Percentiles rank a stretch among this genome's conserved stretches.
phyloP scores from a whole-genome alignment of 2,888 invertebrate species.

The Elysia crispata region DNA sequence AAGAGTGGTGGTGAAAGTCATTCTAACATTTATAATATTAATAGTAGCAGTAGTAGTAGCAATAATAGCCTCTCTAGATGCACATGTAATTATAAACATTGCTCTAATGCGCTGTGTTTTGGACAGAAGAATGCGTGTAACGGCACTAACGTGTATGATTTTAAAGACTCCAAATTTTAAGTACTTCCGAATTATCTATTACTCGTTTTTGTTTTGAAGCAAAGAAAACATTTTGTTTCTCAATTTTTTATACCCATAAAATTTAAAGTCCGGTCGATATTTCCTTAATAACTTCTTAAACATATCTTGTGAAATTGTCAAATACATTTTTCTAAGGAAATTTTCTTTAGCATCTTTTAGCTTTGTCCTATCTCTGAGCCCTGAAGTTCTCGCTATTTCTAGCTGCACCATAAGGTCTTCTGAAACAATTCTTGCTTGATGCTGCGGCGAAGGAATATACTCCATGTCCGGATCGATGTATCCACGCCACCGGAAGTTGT shows the following conservation, averaged over 20 bases:
- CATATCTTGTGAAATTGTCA: slow-evolving; percentile 5
- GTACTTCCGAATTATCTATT: no score
- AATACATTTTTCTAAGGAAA: slow-evolving; percentile 7
- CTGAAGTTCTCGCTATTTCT: slow-evolving; percentile 27
- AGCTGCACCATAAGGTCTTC: slow-evolving; percentile 28
- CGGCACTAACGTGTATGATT: no score
- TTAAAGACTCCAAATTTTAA: no score
- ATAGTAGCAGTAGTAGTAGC: no score
- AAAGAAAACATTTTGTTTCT: background rate
- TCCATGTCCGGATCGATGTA: slow-evolving; percentile 44
- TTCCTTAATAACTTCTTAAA: slow-evolving; percentile 23
- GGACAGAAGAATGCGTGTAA: no score
- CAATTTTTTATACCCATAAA: slow-evolving; percentile 30
- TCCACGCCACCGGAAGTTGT: slow-evolving; percentile 43
- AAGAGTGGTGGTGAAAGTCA: no score
- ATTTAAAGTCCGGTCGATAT: slow-evolving; percentile 26
- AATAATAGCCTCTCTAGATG: no score
- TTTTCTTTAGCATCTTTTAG: background rate
- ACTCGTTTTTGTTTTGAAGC: no score
- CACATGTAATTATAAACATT: no score
- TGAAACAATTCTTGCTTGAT: background rate
- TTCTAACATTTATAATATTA: no score
- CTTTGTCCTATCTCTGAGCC: slow-evolving; percentile 6
- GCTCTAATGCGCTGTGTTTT: no score
- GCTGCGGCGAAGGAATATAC: slow-evolving; percentile 14